These are phyloP conservation scores for Epinotia bilunana DNA, from an alignment of 2,888 invertebrate species.

Conservation along the genomic window DNA sequence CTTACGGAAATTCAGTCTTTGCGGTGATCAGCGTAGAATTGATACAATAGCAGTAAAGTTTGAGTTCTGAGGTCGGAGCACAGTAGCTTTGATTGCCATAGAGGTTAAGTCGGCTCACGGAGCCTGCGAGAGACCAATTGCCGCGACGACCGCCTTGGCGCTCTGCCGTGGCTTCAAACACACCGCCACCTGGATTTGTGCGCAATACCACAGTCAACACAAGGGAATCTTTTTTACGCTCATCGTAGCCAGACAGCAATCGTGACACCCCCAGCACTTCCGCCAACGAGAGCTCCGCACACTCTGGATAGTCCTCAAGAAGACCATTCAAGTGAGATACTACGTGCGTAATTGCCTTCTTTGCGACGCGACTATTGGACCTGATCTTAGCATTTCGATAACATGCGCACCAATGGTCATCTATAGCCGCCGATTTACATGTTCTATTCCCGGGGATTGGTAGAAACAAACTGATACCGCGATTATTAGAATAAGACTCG, in stretches of 20 bases:
- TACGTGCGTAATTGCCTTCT: background rate
- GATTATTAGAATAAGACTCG: constrained; percentile 58
- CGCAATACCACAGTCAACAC: constrained; percentile 80
- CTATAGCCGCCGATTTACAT: constrained; percentile 89
- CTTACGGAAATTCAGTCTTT: background rate
- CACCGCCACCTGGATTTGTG: constrained; percentile 89
- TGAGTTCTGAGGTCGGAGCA: background rate
- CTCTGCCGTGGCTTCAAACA: constrained; percentile 90
- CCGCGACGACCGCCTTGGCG: constrained; percentile 35
- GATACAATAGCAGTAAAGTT: constrained; percentile 12
- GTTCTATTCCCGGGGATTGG: constrained; percentile 87
- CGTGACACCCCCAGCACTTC: constrained; percentile 7
- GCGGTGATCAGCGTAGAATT: background rate
- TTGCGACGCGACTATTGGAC: constrained; percentile 62
- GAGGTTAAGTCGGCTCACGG: background rate
- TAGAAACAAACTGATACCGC: constrained; percentile 89
- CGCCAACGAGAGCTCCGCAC: background rate
- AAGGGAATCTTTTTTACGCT: background rate
- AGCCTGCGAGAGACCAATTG: background rate
- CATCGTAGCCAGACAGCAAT: background rate
- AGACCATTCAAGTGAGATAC: background rate
- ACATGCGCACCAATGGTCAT: constrained; percentile 94
- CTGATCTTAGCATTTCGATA: constrained; percentile 84
- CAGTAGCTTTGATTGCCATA: constrained; percentile 10
- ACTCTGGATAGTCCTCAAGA: background rate